Evolutionary conservation across 2,113 vertebrate genomes (phyloP), one percentile per base, ranked within the genome.

Genomic region (Trogon melanurus): DNA sequence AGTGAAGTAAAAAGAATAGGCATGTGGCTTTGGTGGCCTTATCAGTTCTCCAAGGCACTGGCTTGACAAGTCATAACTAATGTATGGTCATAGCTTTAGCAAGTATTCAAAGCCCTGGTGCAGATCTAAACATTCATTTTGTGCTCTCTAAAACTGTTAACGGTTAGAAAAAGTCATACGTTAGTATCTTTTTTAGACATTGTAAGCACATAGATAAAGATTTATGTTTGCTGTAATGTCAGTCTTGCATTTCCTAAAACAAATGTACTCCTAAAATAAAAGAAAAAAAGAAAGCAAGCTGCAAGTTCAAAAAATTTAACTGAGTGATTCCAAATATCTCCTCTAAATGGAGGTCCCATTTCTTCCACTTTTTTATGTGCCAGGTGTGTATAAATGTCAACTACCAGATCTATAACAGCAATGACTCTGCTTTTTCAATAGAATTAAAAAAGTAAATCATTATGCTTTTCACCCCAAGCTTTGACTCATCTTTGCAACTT

Each of bases 271-370:
- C 29, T 51, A 29, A 73, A 76, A 62, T 27, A 45, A 60, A 25
- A 71, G 11, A 45, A 21, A 23, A 57, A 79, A 62, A 27, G 25
- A 51, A 61, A 19, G 17, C 25, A 88, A 86, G 23, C 16, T 76
- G 23, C 38, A 71, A 88, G n/a, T 92, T 92, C 56, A 78, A 81
- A 89, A 50, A 85, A 79, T 65, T 61, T 82, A 88, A 96, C 34
- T 64, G 60, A 84, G 38, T 58, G 61, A 82, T 41, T 21, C 48
- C 72, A 91, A 89, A 82, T 54, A 82, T 16, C 82, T 85, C 85
- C 38, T 75, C 89, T 69, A 94, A 88, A 72, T 47, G 38, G 18
- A 93, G 62, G 82, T 72, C 48, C 0, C 56, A 85, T 82, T 88
- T 84, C 61, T 89, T 75, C 53, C 38, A 75, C 38, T 32, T 95